Evolutionary conservation across 1,140 invertebrate genomes (phyloP).

Genomic region (Lineus longissimus): DNA sequence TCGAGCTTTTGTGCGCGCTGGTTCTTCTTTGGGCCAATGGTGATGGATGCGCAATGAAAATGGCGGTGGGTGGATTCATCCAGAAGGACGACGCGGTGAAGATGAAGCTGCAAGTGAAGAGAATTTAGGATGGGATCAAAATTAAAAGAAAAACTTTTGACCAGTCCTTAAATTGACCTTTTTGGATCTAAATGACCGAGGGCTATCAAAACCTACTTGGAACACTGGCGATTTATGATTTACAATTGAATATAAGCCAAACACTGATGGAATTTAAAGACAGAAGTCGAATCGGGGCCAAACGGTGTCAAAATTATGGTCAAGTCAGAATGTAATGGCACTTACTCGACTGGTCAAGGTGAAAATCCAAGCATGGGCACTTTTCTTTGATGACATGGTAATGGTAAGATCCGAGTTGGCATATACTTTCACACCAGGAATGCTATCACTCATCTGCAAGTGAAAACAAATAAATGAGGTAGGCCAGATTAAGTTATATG

Average conservation of each 20-base stretch:
- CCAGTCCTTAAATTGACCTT: neutral
- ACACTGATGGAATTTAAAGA: too few species aligned
- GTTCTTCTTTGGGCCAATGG: slow-evolving; percentile 46
- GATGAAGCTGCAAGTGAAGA: slow-evolving; percentile 32
- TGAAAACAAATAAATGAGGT: slow-evolving; percentile 8
- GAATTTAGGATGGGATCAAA: neutral
- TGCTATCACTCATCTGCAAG: slow-evolving; percentile 40
- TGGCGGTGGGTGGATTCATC: slow-evolving; percentile 70
- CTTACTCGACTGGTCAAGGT: slow-evolving; percentile 55
- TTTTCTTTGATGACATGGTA: slow-evolving; percentile 66
- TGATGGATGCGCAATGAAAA: slow-evolving; percentile 62
- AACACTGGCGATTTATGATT: too few species aligned
- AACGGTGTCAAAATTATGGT: too few species aligned
- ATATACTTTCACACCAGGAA: slow-evolving; percentile 62
- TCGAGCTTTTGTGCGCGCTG: slow-evolving; percentile 53
- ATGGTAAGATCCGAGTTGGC: slow-evolving; percentile 62
- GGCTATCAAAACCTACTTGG: too few species aligned
- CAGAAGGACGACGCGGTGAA: slow-evolving; percentile 65
- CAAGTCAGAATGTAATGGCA: neutral
- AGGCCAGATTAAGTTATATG: too few species aligned
- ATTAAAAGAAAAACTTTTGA: neutral
- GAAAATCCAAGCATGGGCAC: slow-evolving; percentile 66
- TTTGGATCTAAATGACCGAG: too few species aligned
- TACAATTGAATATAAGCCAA: too few species aligned
- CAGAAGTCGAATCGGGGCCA: too few species aligned